A percentile compares a stretch with the other conserved stretches of the same genome.
phyloP scores from a whole-genome alignment of 2,888 invertebrate species.

The Agriopis marginaria region DNA sequence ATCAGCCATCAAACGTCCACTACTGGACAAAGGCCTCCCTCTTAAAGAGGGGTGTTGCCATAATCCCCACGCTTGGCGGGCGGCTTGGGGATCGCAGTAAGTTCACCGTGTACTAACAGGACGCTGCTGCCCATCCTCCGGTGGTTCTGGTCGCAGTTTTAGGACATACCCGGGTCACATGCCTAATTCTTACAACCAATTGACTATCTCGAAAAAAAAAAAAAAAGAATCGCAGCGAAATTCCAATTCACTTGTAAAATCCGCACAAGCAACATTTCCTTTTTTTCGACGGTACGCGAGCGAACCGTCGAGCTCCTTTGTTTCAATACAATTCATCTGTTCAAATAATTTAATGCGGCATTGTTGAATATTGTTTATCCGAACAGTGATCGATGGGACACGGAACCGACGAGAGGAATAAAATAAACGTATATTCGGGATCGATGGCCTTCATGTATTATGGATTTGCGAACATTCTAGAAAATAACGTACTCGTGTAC shows the following conservation, averaged over 20 bases:
- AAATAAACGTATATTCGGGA: slow-evolving; percentile 13
- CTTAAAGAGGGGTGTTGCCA: too few relatives aligned
- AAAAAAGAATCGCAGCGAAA: not conserved
- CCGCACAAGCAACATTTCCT: not conserved
- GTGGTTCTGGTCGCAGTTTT: too few relatives aligned
- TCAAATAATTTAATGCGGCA: slow-evolving; percentile 25
- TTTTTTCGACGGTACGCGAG: slow-evolving; percentile 12
- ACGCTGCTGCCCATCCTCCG: too few relatives aligned
- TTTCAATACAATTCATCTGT: slow-evolving; percentile 29
- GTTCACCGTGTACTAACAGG: too few relatives aligned
- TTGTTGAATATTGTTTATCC: slow-evolving; percentile 31
- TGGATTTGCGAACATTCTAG: slow-evolving; percentile 22
- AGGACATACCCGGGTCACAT: too few relatives aligned
- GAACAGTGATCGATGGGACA: slow-evolving; percentile 35
- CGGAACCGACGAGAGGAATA: slow-evolving; percentile 17
- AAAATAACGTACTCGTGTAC: not conserved
- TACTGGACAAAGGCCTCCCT: too few relatives aligned
- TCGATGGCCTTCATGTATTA: slow-evolving; percentile 29
- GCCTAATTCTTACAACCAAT: too few relatives aligned
- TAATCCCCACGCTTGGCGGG: too few relatives aligned
- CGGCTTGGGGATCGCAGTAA: too few relatives aligned
- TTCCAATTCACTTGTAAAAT: slow-evolving; percentile 2
- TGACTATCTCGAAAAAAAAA: not conserved
- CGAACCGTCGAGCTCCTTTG: slow-evolving; percentile 21
- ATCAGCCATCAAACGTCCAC: too few relatives aligned